phyloP scores from a whole-genome alignment of 2,797 vertebrate species.

The Tiaroga cobitis region DNA sequence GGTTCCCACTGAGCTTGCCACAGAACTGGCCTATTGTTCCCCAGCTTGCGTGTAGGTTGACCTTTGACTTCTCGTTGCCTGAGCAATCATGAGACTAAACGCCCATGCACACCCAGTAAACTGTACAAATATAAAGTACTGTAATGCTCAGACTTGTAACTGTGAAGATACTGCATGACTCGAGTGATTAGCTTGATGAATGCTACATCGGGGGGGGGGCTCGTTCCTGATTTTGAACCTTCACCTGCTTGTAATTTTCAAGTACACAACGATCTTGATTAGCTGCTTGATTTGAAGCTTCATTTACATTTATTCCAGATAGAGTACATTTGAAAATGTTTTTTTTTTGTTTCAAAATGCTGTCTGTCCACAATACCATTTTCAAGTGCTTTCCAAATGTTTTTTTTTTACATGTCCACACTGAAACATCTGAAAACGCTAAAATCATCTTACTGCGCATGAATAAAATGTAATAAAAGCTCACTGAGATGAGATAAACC shows the following conservation, averaged over 20 bases:
- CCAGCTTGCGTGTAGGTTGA: slow-evolving; percentile 71
- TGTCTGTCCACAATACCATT: too few relatives aligned
- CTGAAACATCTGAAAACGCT: background rate
- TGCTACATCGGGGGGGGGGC: background rate
- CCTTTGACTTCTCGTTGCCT: slow-evolving; percentile 65
- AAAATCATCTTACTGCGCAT: background rate
- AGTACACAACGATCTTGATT: background rate
- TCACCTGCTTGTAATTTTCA: background rate
- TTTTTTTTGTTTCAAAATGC: too few relatives aligned
- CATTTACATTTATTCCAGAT: background rate
- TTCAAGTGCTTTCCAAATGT: background rate
- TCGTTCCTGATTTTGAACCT: background rate
- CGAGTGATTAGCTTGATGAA: background rate
- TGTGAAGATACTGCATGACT: background rate
- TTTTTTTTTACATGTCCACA: background rate
- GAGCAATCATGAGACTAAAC: slow-evolving; percentile 73
- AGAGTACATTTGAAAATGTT: background rate
- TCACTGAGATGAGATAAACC: background rate
- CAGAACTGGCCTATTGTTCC: slow-evolving; percentile 74
- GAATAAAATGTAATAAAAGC: background rate
- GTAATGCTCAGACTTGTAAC: background rate
- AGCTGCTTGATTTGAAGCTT: background rate
- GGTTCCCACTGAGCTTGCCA: slow-evolving; percentile 69
- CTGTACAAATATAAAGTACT: background rate
- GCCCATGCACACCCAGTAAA: slow-evolving; percentile 61